A percentile compares a stretch with the other conserved stretches of the same genome.
These are phyloP conservation scores for Quiscalus mexicanus DNA, from an alignment of 2,113 vertebrate genomes.

Conservation along the genomic window DNA sequence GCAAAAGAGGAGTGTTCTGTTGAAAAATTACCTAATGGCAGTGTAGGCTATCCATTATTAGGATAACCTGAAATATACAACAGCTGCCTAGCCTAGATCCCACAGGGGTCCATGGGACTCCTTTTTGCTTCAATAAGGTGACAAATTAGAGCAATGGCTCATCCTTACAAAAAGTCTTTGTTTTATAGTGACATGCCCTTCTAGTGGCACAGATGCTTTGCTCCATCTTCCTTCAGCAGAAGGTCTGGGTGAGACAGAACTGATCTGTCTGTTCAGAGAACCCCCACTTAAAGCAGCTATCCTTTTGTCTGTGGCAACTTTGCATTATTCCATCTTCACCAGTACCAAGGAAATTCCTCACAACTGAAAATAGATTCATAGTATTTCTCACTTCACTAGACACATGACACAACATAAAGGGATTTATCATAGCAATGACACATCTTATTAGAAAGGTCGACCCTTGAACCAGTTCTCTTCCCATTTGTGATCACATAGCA, in stretches of 20 bases:
- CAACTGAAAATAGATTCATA: slow-evolving; percentile 11
- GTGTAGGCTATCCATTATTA: background rate
- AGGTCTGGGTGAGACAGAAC: background rate
- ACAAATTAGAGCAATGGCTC: background rate
- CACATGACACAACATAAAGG: background rate
- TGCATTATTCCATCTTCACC: background rate
- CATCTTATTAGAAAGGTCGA: background rate
- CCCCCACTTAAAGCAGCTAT: background rate
- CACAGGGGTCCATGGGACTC: background rate
- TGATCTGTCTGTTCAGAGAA: background rate
- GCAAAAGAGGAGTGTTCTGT: background rate
- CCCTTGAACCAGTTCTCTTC: background rate
- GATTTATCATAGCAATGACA: background rate
- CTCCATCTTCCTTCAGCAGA: background rate
- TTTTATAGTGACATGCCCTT: background rate
- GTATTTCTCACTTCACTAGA: slow-evolving; percentile 22
- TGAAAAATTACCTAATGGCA: background rate
- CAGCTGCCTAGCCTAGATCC: background rate
- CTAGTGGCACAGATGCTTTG: background rate
- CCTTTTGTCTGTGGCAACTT: background rate
- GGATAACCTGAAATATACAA: background rate
- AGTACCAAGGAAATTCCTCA: background rate
- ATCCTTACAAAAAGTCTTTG: background rate
- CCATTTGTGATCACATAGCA: background rate
- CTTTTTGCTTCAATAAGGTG: background rate